A percentile compares a stretch with the other conserved stretches of the same genome.
phyloP scores from a whole-genome alignment of 1,140 invertebrate genomes.

The Scaptomyza graminum region DNA sequence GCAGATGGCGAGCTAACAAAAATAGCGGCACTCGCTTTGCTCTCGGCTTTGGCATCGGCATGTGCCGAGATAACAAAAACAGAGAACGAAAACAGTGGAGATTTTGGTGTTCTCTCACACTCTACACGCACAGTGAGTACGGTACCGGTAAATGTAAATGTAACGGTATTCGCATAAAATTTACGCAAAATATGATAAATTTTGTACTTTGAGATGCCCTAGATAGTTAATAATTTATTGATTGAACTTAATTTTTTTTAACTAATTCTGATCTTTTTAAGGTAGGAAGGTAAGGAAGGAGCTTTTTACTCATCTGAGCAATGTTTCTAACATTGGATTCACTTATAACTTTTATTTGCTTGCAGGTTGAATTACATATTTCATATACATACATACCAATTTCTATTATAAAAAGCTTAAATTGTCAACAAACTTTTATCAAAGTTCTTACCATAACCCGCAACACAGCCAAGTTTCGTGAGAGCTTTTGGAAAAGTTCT shows the following conservation, averaged over 20 bases:
- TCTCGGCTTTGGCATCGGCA: conserved; percentile 37
- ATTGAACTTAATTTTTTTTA: too few species aligned
- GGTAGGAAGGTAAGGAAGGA: too few species aligned
- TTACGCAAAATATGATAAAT: conserved; percentile 13
- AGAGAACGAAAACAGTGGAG: conserved; percentile 67
- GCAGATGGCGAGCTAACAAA: conserved; percentile 65
- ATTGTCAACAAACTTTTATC: conserved; percentile 9
- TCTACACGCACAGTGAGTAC: conserved; percentile 42
- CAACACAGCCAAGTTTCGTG: conserved; percentile 9
- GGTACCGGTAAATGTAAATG: conserved; percentile 58
- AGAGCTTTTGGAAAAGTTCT: conserved; percentile 2
- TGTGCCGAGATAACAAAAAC: conserved; percentile 77
- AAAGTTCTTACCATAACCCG: conserved; percentile 8
- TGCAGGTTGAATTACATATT: background rate
- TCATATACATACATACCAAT: background rate
- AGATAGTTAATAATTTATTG: background rate
- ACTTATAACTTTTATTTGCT: too few species aligned
- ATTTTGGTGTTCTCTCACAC: conserved; percentile 37
- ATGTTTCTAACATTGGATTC: too few species aligned
- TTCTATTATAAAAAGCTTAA: background rate
- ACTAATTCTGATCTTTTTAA: too few species aligned
- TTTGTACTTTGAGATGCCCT: conserved; percentile 6
- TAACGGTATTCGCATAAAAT: conserved; percentile 66
- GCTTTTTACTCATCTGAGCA: too few species aligned
- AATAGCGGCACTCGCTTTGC: conserved; percentile 58